Base-by-base conservation (phyloP, 2,888 invertebrate genomes). In the Epirrhoe alternata region DNA sequence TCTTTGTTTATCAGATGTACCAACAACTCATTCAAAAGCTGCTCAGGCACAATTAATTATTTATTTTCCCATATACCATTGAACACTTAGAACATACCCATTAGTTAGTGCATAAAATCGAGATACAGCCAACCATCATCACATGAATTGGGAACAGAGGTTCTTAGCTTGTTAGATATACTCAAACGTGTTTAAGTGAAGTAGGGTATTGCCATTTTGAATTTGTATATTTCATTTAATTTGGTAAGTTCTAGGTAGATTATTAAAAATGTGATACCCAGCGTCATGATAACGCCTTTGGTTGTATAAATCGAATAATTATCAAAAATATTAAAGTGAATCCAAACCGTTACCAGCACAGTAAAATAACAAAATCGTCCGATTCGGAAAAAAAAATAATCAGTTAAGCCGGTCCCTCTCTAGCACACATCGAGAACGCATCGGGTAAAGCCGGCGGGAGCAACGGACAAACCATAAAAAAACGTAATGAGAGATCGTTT, bases 401-500 rank as follows among this genome's bases (percentile, higher is more conserved):
- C 74, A 77, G 70, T 74, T 72, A 73, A 79, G 76, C 72, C 77
- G 69, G 75, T 77, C 61, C 60, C 67, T 58, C 12, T 42, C 38
- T 35, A 73, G 68, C 75, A 76, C 72, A 78, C 79, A 77, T 81
- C 76, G 77, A 73, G 75, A 77, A 72, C 74, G 79, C 74, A 77
- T 73, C 77, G 76, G 64, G 77, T 74, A 73, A 75, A 63, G 72
- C 66, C 63, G 68, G 86, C 86, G 87, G 87, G 87, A 86, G 86
- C 88, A 90, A 88, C 87, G 88, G 84, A 89, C 88, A 89, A 84
- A 85, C 85, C 86, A 86, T 88, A 90, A 92, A 92, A 90, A 92
- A 91, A 86, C 81, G 86, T 89, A 90, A 89, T 89, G 92, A 91
- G 90, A 90, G 89, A 92, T 89, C 89, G 88, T 85, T 92, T 92